phyloP scores from a whole-genome alignment of 2,113 vertebrate genomes.

The Athene cunicularia region DNA sequence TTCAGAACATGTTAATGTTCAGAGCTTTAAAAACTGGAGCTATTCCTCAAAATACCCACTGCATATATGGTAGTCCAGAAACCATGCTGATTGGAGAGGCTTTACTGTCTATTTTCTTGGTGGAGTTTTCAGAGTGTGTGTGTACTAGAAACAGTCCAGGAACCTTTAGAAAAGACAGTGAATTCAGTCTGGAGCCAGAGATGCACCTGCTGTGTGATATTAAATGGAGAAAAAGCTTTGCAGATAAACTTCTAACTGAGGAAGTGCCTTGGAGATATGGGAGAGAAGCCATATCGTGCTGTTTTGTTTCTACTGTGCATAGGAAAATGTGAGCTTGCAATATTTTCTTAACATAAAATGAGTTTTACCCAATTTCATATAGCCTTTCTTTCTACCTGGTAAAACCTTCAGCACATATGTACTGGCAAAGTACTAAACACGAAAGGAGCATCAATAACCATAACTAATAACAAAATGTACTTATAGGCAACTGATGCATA shows the following conservation, averaged over 20 bases:
- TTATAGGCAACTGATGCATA: not conserved
- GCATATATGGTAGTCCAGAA: not conserved
- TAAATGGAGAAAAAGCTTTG: not conserved
- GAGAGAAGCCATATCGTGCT: not conserved
- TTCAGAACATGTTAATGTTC: not conserved
- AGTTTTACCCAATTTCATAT: not conserved
- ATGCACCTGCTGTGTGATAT: not conserved
- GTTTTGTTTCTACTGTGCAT: not conserved
- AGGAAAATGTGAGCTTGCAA: not conserved
- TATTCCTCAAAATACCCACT: not conserved
- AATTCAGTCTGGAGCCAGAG: not conserved
- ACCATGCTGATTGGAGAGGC: not conserved
- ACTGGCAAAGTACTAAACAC: not conserved
- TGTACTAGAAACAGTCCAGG: not conserved
- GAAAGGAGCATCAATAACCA: not conserved
- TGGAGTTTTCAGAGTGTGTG: not conserved
- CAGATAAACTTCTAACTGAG: not conserved
- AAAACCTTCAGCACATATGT: fast-evolving
- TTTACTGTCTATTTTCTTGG: not conserved
- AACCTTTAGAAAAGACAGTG: not conserved
- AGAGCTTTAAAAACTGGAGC: not conserved
- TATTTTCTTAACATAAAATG: not conserved
- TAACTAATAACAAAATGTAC: not conserved
- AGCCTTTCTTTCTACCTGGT: not conserved
- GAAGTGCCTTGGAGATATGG: not conserved